These are phyloP conservation scores for Rhagoletis zephyria DNA, from an alignment of 1,140 invertebrate species.

Conservation along the genomic window DNA sequence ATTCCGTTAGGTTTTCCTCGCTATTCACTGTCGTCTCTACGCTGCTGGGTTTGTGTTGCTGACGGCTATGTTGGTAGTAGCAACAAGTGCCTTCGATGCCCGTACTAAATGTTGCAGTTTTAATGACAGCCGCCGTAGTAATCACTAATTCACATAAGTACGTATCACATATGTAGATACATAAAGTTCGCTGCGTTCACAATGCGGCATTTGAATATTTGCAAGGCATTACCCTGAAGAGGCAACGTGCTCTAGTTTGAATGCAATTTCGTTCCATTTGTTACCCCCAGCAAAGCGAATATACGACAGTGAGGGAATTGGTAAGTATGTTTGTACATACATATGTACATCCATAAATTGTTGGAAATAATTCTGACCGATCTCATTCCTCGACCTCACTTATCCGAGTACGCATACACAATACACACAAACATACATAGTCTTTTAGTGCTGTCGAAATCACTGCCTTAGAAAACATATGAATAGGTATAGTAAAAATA, in stretches of 20 bases:
- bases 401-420: neutral
- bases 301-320: neutral
- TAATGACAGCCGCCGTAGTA: neutral
- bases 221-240: conserved; percentile 45
- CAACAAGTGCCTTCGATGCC: conserved; percentile 15
- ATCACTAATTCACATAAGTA: neutral
- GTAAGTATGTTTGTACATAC: neutral
- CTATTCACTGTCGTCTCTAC: conserved; percentile 15
- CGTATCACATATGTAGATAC: neutral
- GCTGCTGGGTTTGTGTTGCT: neutral
- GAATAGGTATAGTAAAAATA: too few relatives aligned
- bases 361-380: neutral
- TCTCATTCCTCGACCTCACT: neutral
- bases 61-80: conserved; percentile 7
- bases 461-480: too few relatives aligned
- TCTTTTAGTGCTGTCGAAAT: neutral
- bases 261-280: conserved; percentile 44
- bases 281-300: neutral
- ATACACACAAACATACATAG: neutral
- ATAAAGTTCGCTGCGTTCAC: neutral
- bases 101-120: conserved; percentile 40
- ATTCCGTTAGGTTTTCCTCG: conserved; percentile 72
- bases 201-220: neutral
- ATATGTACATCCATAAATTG: neutral
- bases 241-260: conserved; percentile 23